Base-by-base conservation (phyloP, 2,888 invertebrate species). In the Pecten maximus region DNA sequence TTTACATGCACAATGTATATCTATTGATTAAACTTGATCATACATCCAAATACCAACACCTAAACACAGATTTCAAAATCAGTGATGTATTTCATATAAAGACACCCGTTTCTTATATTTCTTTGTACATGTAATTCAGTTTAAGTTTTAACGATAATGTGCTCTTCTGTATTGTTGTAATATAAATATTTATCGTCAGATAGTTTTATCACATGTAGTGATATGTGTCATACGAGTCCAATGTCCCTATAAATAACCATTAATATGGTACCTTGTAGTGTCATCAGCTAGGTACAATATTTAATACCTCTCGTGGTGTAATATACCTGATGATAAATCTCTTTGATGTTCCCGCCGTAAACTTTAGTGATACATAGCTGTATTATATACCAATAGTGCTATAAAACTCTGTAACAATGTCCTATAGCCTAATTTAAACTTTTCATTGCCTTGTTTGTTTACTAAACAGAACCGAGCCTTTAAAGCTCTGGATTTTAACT, bases 361-460 rank as follows among this genome's bases (percentile, higher is more conserved):
- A 28, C 74, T 74, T 35, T 8, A 28, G 74, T 28, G 74, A 74
- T 74, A 74, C 74, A 74, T 12, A 28, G 35, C 35, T 74, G 74
- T 74, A 74, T 74, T 54, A 28, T 60, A 74, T 74, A 16, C 74
- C 8, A 8, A 8, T 28, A 28, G 54, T 23, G 74, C 23, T 35
- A 74, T 74, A 74, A 28, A 74, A 35, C 23, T 35, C 74, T 35
- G 28, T 35, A 23, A 74, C 74, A 74, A 74, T 74, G 28, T 35
- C 74, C 74, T 6, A 12, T 74, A 23, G 74, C 23, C 35, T 35
- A 28, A 74, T 74, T 74, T 74, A 74, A 74, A 74, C 74, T 74
- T 74, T 28, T 74, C 74, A 74, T 74, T 74, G 74, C 74, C 35
- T 23, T 8, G 74, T 74, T 74, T 74, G 74, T 74, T 74, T 74